Evolutionary conservation across 2,888 invertebrate genomes (phyloP), one percentile per base, ranked within the genome.

Genomic region (Pachymerium ferrugineum): DNA sequence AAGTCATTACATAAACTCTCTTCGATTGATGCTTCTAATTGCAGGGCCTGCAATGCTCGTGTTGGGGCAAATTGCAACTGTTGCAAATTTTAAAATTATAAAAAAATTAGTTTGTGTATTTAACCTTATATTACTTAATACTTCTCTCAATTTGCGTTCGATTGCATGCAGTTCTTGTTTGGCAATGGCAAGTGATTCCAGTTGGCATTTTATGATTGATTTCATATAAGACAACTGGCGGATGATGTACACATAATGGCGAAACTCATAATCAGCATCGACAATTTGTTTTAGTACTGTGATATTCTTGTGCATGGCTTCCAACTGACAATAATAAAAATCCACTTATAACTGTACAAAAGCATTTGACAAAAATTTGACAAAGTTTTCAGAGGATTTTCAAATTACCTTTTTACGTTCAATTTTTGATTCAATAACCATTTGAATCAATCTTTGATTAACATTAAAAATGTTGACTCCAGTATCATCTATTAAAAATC

Each of bases 21-120:
- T 38, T 71, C 71, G 2, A 71, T 38, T 12, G 35, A 28, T 19
- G 38, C 71, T 71, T 71, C 71, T n/a, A 38, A 19, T 38, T 71
- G 71, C 1, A 71, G 38, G 10, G 38, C 35, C 35, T 71, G 71
- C 16, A 71, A 38, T n/a, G 71, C 71, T 28, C 71, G 33, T 3
- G 71, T 71, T 22, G 71, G 38, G 8, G 71, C 35, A 38, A 71
- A 28, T 38, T 71, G 71, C 28, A 71, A 71, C 71, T 71, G 70
- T 10, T n/a, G 19, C 8, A 54, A n/a, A 35, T 35, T 12, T 35
- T 35, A 35, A 10, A 35, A 35, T n/a, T 35, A 35, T 35, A 35
- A 10, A 35, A 10, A 35, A 12, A 35, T 12, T 35, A 12, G 12
- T 35, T 35, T 12, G 10, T 35, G 12, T 35, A 12, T 35, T 12